Evolutionary conservation across 1,140 invertebrate species (phyloP).

Genomic region (Tribolium madens): DNA sequence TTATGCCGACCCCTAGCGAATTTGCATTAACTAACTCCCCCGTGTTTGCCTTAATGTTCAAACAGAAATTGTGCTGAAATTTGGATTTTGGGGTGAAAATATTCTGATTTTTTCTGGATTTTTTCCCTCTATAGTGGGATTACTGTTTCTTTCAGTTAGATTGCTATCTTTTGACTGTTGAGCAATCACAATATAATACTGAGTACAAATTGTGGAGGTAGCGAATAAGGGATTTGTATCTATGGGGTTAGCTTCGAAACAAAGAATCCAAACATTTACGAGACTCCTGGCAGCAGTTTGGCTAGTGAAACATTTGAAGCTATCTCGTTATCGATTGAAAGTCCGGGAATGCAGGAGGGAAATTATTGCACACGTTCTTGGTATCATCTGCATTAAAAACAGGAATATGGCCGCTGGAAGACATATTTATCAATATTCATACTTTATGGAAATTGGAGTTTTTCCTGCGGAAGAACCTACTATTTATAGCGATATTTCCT

Average conservation of each 20-base stretch:
- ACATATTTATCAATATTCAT: constrained; percentile 25
- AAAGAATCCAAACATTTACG: constrained; percentile 54
- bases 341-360: constrained; percentile 32
- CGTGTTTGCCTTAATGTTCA: constrained; percentile 25
- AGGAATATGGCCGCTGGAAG: not conserved
- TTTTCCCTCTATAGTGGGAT: constrained; percentile 2
- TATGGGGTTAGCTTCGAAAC: constrained; percentile 54
- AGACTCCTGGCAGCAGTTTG: constrained; percentile 50
- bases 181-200: constrained; percentile 53
- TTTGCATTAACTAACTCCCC: constrained; percentile 29
- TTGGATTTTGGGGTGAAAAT: too few relatives aligned
- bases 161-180: constrained; percentile 49
- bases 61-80: too few relatives aligned
- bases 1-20: constrained; percentile 41
- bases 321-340: constrained; percentile 53
- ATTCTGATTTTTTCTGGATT: not conserved
- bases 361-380: constrained; percentile 29
- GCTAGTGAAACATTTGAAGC: constrained; percentile 54
- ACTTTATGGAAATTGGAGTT: not conserved
- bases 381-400: constrained; percentile 31
- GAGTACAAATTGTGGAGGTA: constrained; percentile 53
- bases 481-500: too few relatives aligned
- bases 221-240: constrained; percentile 58
- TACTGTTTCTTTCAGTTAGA: constrained; percentile 48
- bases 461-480: not conserved